Base-by-base conservation (phyloP, 1,140 invertebrate species). In the Yoshiicerus persimilis region DNA sequence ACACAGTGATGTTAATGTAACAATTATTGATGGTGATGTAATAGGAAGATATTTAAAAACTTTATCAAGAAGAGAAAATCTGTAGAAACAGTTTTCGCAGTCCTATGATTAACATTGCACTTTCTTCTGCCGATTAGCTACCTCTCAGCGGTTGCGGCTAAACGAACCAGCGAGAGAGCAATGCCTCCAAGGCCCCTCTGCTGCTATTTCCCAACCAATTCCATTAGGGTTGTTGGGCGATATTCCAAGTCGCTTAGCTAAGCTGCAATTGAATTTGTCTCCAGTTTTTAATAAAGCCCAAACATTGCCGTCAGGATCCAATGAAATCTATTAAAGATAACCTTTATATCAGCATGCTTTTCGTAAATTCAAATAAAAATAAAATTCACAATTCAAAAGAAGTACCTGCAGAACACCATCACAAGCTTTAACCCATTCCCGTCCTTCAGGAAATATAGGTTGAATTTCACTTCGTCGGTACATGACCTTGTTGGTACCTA, bases 381-480 rank as follows among this genome's bases (percentile, higher is more conserved):
- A n/a, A n/a, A n/a, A n/a, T n/a, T n/a, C n/a, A n/a, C n/a, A n/a
- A n/a, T n/a, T 66, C 9, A 1, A 25, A 9, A 11, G 23, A n/a
- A 11, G 2, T 86, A 90, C 89, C 84, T 90, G 85, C 10, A 86
- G 25, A 10, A 91, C 90, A 4, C 87, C 87, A 27, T 91, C 89
- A 70, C 87, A 89, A 88, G 89, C 89, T 90, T 91, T 86, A 36
- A 89, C 88, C 92, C 92, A 92, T 6, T 91, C 88, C 10, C 92
- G 91, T 16, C 93, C 93, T 90, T 93, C 92, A 13, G 92, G 92
- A 86, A 92, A 93, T 25, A 86, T 62, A 20, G 92, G 91, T 13
- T 91, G 89, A 20, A 92, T 92, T 80, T 93, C 92, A 62, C 92
- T 90, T 47, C 93, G 88, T 75, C 91, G 91, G 91, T 92, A 93